These are phyloP conservation scores for Odontamblyopus rebecca DNA, from an alignment of 2,797 vertebrate genomes.

Conservation along the genomic window DNA sequence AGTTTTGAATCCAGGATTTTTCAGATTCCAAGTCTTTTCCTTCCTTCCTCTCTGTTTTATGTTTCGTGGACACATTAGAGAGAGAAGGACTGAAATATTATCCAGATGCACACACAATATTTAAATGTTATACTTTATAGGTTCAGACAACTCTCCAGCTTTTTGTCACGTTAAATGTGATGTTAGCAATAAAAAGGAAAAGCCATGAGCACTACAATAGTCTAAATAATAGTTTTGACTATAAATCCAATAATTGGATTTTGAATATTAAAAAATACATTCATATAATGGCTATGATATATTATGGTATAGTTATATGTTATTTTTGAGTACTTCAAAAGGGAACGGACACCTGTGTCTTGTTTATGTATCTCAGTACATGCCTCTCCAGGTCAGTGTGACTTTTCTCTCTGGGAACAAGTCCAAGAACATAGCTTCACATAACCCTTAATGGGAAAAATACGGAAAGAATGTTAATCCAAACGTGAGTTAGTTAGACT, in stretches of 20 bases:
- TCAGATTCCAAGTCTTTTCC: slow-evolving; percentile 73
- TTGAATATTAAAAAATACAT: no score
- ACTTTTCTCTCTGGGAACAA: slow-evolving; percentile 37
- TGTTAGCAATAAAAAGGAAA: background rate
- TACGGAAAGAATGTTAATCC: slow-evolving; percentile 74
- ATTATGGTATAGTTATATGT: background rate
- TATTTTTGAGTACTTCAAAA: background rate
- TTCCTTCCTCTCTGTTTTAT: slow-evolving; percentile 72
- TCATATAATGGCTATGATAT: background rate
- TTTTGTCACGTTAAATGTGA: background rate
- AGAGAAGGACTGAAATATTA: background rate
- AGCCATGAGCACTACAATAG: background rate
- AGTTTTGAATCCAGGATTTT: slow-evolving; percentile 67
- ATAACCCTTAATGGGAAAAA: slow-evolving; percentile 52
- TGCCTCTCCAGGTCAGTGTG: slow-evolving; percentile 43
- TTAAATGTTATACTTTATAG: background rate
- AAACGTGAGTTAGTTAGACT: slow-evolving; percentile 33
- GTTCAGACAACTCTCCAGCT: background rate
- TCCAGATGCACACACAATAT: background rate
- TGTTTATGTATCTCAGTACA: slow-evolving; percentile 11
- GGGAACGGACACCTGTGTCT: background rate
- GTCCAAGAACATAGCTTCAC: slow-evolving; percentile 42
- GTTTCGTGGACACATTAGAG: slow-evolving; percentile 44
- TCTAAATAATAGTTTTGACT: no score
- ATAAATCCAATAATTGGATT: background rate